phyloP scores from a whole-genome alignment of 2,797 vertebrate genomes.

The Anableps anableps region DNA sequence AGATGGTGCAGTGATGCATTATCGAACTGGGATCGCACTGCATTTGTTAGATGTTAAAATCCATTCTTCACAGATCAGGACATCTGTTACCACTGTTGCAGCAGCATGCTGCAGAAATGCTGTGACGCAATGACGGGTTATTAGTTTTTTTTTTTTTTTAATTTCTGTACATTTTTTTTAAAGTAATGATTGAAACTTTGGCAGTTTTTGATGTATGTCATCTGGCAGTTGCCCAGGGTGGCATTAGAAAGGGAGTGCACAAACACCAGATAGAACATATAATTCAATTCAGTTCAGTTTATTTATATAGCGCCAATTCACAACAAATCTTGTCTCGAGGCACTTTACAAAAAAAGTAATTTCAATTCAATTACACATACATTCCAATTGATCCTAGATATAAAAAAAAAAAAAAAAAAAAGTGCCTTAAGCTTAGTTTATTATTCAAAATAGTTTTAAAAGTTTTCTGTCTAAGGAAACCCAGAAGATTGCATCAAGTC shows the following conservation, averaged over 20 bases:
- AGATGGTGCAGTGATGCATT: constrained; percentile 53
- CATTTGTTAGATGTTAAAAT: background rate
- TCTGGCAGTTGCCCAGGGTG: background rate
- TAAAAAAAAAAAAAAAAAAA: too few relatives aligned
- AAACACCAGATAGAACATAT: background rate
- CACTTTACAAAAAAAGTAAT: too few relatives aligned
- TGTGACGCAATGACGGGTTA: background rate
- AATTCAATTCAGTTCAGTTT: too few relatives aligned
- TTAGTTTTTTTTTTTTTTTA: background rate
- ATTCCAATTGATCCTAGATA: too few relatives aligned
- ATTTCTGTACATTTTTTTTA: background rate
- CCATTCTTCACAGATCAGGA: constrained; percentile 5
- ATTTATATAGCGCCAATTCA: background rate
- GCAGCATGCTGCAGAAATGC: constrained; percentile 13
- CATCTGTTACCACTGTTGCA: constrained; percentile 18
- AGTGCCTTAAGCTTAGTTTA: too few relatives aligned
- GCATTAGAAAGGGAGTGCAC: background rate
- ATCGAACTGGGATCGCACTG: constrained; percentile 23
- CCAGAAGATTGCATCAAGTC: too few relatives aligned
- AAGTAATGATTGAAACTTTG: background rate
- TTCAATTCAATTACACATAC: too few relatives aligned
- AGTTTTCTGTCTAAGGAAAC: too few relatives aligned
- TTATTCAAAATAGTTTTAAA: too few relatives aligned
- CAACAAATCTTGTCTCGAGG: too few relatives aligned
- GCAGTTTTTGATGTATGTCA: background rate